phyloP scores from a whole-genome alignment of 92 coral and sea anemone species.

The Actinernus sp. region DNA sequence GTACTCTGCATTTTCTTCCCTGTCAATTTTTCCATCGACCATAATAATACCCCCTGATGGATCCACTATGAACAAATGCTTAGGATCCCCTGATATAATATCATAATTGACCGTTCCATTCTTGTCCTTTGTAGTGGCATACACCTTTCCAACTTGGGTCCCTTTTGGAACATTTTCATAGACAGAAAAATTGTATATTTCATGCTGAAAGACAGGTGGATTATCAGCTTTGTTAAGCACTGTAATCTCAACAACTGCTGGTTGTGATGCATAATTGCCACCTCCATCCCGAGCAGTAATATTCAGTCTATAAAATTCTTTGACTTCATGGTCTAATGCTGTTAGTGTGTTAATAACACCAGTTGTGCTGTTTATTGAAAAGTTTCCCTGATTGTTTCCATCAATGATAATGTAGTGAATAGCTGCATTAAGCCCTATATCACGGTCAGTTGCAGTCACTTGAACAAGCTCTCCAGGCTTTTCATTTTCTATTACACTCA shows the following conservation, averaged over 20 bases:
- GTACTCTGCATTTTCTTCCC: conserved; percentile 72
- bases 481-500: conserved; percentile 61
- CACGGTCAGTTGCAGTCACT: conserved; percentile 90
- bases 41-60: conserved; percentile 90
- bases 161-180: conserved; percentile 89
- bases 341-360: conserved; percentile 62
- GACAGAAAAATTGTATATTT: conserved; percentile 75
- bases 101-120: conserved; percentile 61
- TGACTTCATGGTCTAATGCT: conserved; percentile 52
- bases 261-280: conserved; percentile 59
- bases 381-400: conserved; percentile 55
- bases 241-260: conserved; percentile 83
- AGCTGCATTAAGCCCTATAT: conserved; percentile 70
- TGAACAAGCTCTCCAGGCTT: conserved; percentile 56
- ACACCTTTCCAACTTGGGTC: conserved; percentile 83
- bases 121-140: conserved; percentile 73
- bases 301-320: conserved; percentile 68
- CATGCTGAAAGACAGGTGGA: conserved; percentile 78
- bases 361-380: conserved; percentile 53
- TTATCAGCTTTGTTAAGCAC: conserved; percentile 81
- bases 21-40: conserved; percentile 76
- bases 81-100: conserved; percentile 88
- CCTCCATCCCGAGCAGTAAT: conserved; percentile 85
- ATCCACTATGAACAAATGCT: conserved; percentile 69
- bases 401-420: conserved; percentile 55